Base-by-base conservation (phyloP, 1,140 invertebrate species). In the Solenopsis fugax region DNA sequence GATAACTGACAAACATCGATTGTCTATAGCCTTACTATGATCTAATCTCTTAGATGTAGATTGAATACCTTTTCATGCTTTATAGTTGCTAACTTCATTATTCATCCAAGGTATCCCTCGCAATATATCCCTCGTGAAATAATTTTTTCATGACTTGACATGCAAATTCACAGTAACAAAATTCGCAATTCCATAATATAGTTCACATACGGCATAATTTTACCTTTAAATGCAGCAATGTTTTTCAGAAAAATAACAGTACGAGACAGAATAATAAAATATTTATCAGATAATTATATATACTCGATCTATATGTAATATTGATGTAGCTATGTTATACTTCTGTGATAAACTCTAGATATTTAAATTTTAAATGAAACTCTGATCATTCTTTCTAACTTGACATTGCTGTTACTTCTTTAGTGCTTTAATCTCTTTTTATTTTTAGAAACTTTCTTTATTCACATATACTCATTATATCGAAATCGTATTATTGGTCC, bases 61-160 rank as follows among this genome's bases (percentile, higher is more conserved):
- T 73, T 4, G 67, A 50, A 56, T 73, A 54, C 34, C 29, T 7
- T 37, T 4, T 52, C 29, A 41, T 41, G 4, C 41, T 41, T 2
- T 7, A 7, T 3, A 41, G 41, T 41, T 41, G 41, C 4, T 7
- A 41, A 72, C 29, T 72, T 16, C 52, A 54, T 73, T 73, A 73
- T 54, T 50, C 21, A 71, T 71, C 9, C 45, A 73, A 29, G 2
- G 56, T 12, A 58, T 58, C 21, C 18, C 21, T 24, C 10, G 21
- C 21, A 58, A 58, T 58, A 10, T 73, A 54, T 21, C 18, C 18
- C 0, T 13, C 9, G 10, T 2, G 5, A 73, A 54, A 73, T 73
- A 54, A 73, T 54, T 73, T 56, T 73, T 73, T 12, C 16, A 56
- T 72, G 48, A 37, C 4, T 29, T 45, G 21, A 50, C 24, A 50